Conservation (phyloP, 53 echinoderm and acorn worm species). For the Echinometra lucunter region DNA sequence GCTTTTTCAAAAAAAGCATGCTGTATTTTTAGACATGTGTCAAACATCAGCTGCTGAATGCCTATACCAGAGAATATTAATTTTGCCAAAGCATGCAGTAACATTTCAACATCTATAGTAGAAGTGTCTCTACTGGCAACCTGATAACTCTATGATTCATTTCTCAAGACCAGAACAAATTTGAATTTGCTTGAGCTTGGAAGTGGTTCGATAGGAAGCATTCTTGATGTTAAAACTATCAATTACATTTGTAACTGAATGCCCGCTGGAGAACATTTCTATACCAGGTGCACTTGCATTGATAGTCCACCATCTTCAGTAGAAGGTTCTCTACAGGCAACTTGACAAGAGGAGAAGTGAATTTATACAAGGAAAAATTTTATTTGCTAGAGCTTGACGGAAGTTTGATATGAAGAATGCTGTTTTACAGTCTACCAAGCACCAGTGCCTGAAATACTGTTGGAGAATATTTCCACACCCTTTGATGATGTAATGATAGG, state of each 20-base stretch:
- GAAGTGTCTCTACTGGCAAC: background rate
- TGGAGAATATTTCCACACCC: background rate
- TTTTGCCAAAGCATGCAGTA: background rate
- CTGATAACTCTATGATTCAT: background rate
- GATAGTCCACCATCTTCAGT: background rate
- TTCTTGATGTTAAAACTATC: background rate
- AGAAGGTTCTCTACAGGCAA: background rate
- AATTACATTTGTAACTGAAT: background rate
- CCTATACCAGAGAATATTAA: background rate
- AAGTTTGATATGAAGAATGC: background rate
- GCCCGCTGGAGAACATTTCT: background rate
- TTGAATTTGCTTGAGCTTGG: background rate
- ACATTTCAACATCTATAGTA: background rate
- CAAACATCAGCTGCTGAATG: background rate
- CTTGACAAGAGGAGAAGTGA: background rate
- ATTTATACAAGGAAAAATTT: no score
- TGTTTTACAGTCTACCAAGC: background rate
- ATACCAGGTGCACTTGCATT: background rate
- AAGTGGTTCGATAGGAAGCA: background rate
- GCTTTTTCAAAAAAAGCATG: background rate
- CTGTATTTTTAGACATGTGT: background rate
- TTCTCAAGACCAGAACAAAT: background rate
- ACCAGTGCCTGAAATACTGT: background rate
- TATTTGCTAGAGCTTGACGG: no score
- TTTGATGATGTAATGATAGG: background rate